A percentile compares a stretch with the other conserved stretches of the same genome.
phyloP scores from a whole-genome alignment of 2,888 invertebrate species.

The Hydrotaea cyrtoneurina region DNA sequence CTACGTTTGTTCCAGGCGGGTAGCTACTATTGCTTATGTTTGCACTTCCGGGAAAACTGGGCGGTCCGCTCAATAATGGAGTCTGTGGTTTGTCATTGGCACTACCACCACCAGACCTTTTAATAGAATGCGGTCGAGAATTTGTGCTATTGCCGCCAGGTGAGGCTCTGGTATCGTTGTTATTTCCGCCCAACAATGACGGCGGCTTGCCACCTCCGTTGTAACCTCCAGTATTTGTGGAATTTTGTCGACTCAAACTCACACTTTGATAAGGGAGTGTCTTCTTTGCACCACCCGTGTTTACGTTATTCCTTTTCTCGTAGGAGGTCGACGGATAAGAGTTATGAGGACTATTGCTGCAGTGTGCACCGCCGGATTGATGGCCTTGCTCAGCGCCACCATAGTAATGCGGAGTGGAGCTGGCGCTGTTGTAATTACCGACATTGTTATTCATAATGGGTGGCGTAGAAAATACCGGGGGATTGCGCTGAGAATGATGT shows the following conservation, averaged over 20 bases:
- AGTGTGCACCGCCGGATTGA: conserved; percentile 30
- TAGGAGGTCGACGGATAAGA: conserved; percentile 70
- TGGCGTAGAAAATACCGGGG: conserved; percentile 80
- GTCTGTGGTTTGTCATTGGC: conserved; percentile 73
- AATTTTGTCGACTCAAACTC: conserved; percentile 67
- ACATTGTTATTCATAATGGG: conserved; percentile 75
- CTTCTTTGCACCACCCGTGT: conserved; percentile 67
- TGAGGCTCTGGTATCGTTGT: conserved; percentile 75
- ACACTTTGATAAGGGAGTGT: conserved; percentile 58
- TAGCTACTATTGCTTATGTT: conserved; percentile 58
- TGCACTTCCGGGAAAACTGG: conserved; percentile 63
- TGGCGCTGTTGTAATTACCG: conserved; percentile 72
- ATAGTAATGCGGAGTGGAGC: conserved; percentile 77
- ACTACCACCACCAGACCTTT: conserved; percentile 69
- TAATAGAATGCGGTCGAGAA: conserved; percentile 72
- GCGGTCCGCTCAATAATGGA: conserved; percentile 75
- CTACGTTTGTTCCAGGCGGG: conserved; percentile 50
- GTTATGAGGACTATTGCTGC: conserved; percentile 66
- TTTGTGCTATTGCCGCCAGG: conserved; percentile 73
- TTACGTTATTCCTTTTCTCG: conserved; percentile 75
- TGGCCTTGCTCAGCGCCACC: conserved; percentile 69
- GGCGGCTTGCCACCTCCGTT: conserved; percentile 72
- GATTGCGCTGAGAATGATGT: conserved; percentile 74
- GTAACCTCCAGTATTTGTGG: conserved; percentile 58
- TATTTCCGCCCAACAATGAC: conserved; percentile 70